Evolutionary conservation across 2,797 vertebrate species (phyloP), one percentile per base, ranked within the genome.

Genomic region (Carduelis carduelis): DNA sequence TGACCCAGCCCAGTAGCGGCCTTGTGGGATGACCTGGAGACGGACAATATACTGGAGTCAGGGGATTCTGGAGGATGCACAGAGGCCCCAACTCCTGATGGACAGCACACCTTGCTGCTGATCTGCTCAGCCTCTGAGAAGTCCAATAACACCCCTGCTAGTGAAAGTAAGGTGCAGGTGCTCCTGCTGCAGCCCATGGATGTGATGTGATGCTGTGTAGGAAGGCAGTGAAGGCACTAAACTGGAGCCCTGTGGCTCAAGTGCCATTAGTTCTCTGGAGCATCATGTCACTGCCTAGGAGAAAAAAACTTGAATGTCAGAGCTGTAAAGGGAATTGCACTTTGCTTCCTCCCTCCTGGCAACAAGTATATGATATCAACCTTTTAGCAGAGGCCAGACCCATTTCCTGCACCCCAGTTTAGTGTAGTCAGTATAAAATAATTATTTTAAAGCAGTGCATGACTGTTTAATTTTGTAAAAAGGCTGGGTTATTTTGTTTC

Each of bases 31-130:
- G 66, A 56, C 18, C n/a, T 61, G 57, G 14, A 71, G 56, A 68
- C 19, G 15, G 13, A 32, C 28, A 63, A 8, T 7, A 0, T 53
- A 11, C 30, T 2, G 1, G 28, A 44, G 19, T 12, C 0, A 0
- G 8, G 13, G 17, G 3, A 50, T 18, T 35, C 37, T 1, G 24
- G 32, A 63, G 21, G 22, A n/a, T 72, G 26, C 6, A 1, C 11
- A 14, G 27, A 56, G 39, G 30, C 28, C 24, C 15, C 12, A 43
- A 0, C 2, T 53, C 11, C 28, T 80, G 41, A 60, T 2, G 32
- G 26, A 19, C 32, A 68, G 30, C 22, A 39, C 7, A 11, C 11
- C 28, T 53, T 49, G 27, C 30, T 83, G n/a, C 37, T 69, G 39
- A 12, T 30, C 27, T 87, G 21, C 21, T 69, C 55, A 69, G 24